Evolutionary conservation across 2,113 vertebrate genomes (phyloP), one percentile per base, ranked within the genome.

Genomic region (Cryptotis parvus): DNA sequence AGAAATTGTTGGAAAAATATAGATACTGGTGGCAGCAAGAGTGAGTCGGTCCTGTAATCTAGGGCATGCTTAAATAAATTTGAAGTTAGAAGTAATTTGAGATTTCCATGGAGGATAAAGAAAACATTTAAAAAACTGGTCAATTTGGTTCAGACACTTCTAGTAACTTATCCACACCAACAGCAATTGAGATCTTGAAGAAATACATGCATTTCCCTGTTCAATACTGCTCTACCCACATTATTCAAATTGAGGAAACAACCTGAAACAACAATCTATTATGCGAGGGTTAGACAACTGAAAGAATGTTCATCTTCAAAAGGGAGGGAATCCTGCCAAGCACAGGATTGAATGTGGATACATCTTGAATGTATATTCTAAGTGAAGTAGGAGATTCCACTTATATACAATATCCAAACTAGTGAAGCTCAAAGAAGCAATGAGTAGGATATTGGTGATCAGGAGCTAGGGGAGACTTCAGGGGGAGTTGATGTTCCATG

Each of bases 391-490:
- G 6, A 45, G 27, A 77, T 39, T 33, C 77, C 14, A 3, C 27
- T 8, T 63, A 18, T 6, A 43, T 9, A 11, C 9, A 6, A 1
- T 1, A 26, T 43, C 29, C 27, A 4, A 35, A 70, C 7, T 0
- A 49, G 9, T 33, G 10, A 27, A 6, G 26, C 9, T 43, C 41
- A n/a, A 3, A 29, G 43, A 82, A 83, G 55, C 27, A 41, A 43
- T 31, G 26, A 81, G 18, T 33, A 15, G 29, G 43, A 79, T 31
- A 4, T 8, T 18, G 18, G n/a, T 41, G 49, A 18, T 31, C 26
- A 3, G 33, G n/a, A 37, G 1, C 7, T n/a, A 29, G 4, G 18
- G 2, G 11, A 0, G 3, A 6, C 5, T 26, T 27, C 27, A 16
- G 11, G 4, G 15, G 14, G 37, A 35, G 65, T 16, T 15, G 9